Base-by-base conservation (phyloP, 1,140 invertebrate genomes). In the Ips typographus region DNA sequence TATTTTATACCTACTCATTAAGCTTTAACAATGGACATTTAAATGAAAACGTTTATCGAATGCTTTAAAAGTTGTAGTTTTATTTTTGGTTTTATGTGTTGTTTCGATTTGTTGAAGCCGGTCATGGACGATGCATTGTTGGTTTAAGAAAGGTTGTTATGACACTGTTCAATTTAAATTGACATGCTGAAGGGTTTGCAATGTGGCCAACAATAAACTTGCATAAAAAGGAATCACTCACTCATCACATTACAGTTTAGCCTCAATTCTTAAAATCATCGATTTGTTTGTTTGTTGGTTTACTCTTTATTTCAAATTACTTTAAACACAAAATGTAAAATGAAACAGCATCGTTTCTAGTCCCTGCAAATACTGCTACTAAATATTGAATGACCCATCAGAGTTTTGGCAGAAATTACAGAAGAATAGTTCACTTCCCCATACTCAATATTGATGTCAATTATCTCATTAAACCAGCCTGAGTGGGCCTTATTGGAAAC, bases 1-100 rank as follows among this genome's bases (percentile, higher is more conserved):
- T 58, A 41, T 39, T 8, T n/a, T 58, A 40, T 41, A 58, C 56
- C 56, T 22, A 58, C 56, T 58, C 8, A 58, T 58, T 58, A 40
- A 40, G 38, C 22, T 40, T 40, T 40, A 40, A 58, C 56, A 58
- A 58, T 58, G 4, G 37, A 5, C n/a, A 58, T 8, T 40, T 38
- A 36, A 38, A 37, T 53, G 22, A 5, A 53, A 53, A 7, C 51
- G 22, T n/a, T 53, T 53, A 7, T 53, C 4, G 5, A 53, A 53
- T 22, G 39, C 39, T 4, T 37, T 37, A 53, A 7, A 5, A 53
- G 39, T 37, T 4, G 7, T 49, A 37, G 51, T 53, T 2, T 22
- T 53, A 53, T 53, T 36, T 53, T 7, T 22, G 22, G 22, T 22
- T 22, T 22, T 22, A 22, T 22, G 22, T 22, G 22, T 22, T 22